A percentile compares a stretch with the other conserved stretches of the same genome.
phyloP scores from a whole-genome alignment of 1,140 invertebrate genomes.

The Drosophila santomea region DNA sequence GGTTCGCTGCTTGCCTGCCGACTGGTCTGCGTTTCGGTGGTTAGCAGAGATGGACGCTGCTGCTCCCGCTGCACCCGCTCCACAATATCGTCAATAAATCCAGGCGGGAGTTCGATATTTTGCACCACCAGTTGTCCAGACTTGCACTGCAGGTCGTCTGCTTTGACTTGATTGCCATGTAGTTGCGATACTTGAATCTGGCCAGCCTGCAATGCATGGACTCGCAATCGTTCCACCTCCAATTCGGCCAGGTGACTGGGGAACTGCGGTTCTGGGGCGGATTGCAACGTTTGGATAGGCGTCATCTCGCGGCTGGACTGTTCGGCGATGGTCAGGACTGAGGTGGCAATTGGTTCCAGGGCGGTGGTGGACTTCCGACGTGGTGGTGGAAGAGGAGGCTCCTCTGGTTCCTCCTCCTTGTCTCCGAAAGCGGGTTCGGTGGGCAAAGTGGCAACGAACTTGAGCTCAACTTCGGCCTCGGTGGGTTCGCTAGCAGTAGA shows the following conservation, averaged over 20 bases:
- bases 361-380: slow-evolving; percentile 71
- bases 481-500: slow-evolving; percentile 52
- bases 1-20: slow-evolving; percentile 70
- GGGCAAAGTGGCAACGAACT: slow-evolving; percentile 61
- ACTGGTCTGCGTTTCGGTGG: slow-evolving; percentile 74
- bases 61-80: slow-evolving; percentile 79
- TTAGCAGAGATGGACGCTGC: slow-evolving; percentile 58
- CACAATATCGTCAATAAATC: slow-evolving; percentile 88
- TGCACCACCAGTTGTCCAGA: slow-evolving; percentile 88
- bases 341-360: slow-evolving; percentile 46
- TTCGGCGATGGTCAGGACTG: slow-evolving; percentile 46
- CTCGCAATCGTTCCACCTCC: slow-evolving; percentile 90
- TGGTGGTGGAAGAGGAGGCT: slow-evolving; percentile 67
- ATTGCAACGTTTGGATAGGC: slow-evolving; percentile 52
- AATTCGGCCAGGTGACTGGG: slow-evolving; percentile 87
- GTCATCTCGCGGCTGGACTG: slow-evolving; percentile 58
- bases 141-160: slow-evolving; percentile 86
- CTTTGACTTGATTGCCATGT: slow-evolving; percentile 88
- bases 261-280: slow-evolving; percentile 39
- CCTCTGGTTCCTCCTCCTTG: slow-evolving; percentile 20
- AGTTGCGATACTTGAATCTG: slow-evolving; percentile 92
- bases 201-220: slow-evolving; percentile 90
- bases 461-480: slow-evolving; percentile 56
- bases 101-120: slow-evolving; percentile 88
- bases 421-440: slow-evolving; percentile 51